Base-by-base conservation (phyloP, 2,888 invertebrate genomes). In the Biston betularia region DNA sequence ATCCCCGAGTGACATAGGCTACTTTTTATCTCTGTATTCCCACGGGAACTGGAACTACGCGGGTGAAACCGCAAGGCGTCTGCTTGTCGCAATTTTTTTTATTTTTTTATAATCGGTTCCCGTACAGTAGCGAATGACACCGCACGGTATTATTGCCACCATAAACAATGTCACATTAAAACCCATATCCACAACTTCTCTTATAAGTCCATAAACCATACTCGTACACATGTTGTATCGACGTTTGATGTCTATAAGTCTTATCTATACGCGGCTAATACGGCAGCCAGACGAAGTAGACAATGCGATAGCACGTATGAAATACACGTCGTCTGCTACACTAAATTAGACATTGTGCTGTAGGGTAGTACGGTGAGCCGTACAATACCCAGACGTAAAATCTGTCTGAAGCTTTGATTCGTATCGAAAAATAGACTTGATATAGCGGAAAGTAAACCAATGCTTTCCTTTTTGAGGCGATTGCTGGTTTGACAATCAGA, bases 281-380 rank as follows among this genome's bases (percentile, higher is more conserved):
- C 63, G 74, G 66, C 65, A 66, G 64, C 68, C 68, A 72, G 63
- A 68, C 61, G 40, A 63, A 46, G 69, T 68, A 70, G 74, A 74
- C 74, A 55, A 67, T 57, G 59, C 69, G 68, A 69, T 71, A 74
- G 72, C 59, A 65, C 57, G 67, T 68, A 70, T 72, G 65, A 71
- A 73, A 74, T 74, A 71, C 69, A 57, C 64, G 68, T 52, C 58
- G 69, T 66, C 65, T 70, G 64, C 60, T 70, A 46, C 58, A 68
- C 62, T 72, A 65, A 69, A 69, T 63, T 69, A 70, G 48, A 56
- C 60, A 69, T 58, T 48, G 56, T 68, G 63, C 40, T 54, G 24
- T 63, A 45, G 57, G 54, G 42, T 54, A 63, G 65, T 56, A 53
- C 35, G 42, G 49, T 6, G 40, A 49, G 42, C 48, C 34, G 40